Percentiles rank a stretch among this genome's conserved stretches.
Conservation (phyloP, 2,113 vertebrate species). For the Ellobius talpinus region DNA sequence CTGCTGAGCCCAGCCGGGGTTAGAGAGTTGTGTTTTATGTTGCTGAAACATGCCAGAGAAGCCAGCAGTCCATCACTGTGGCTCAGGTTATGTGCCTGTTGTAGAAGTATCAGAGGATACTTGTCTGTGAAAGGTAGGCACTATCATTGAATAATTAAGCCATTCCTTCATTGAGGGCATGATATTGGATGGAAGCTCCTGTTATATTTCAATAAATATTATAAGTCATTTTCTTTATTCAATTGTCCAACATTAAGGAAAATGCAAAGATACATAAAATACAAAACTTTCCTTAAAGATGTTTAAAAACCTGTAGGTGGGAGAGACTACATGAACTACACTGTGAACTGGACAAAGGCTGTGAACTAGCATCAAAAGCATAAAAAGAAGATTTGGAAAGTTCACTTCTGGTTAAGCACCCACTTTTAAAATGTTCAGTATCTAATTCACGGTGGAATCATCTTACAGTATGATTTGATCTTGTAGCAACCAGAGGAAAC, state of each 20-base stretch:
- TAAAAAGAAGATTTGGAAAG: background rate
- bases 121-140: background rate
- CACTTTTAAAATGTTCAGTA: conserved; percentile 27
- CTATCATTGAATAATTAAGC: background rate
- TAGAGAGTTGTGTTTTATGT: background rate
- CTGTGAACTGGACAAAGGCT: background rate
- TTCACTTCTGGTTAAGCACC: background rate
- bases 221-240: background rate
- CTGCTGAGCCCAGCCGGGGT: background rate
- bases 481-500: conserved; percentile 2
- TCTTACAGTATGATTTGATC: conserved; percentile 9
- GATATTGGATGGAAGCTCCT: background rate
- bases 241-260: background rate
- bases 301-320: background rate
- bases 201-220: conserved; percentile 1
- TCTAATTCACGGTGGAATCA: background rate
- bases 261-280: background rate
- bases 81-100: accelerated
- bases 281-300: background rate
- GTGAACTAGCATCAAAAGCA: background rate
- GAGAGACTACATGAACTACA: background rate
- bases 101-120: background rate
- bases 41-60: background rate
- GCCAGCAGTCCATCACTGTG: background rate
- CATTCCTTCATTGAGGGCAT: background rate